phyloP scores from a whole-genome alignment of 2,113 vertebrate genomes.

The Mirza zaza region DNA sequence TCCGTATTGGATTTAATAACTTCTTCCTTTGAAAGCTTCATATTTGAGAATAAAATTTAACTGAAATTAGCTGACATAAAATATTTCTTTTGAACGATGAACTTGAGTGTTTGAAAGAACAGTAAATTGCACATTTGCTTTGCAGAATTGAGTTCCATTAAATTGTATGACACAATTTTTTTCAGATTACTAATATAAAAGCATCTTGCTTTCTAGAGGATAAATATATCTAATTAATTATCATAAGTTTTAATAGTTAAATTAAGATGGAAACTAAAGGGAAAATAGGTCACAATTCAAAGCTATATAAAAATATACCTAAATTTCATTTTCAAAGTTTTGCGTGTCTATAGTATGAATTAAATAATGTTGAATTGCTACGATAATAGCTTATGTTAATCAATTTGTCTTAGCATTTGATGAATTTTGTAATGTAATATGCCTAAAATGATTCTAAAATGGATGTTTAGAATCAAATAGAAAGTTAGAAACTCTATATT shows the following conservation, averaged over 20 bases:
- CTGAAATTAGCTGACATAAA: background rate
- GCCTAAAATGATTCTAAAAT: background rate
- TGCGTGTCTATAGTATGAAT: background rate
- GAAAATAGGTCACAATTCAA: background rate
- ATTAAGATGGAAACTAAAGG: background rate
- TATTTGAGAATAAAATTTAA: background rate
- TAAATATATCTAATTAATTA: background rate
- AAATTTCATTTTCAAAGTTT: background rate
- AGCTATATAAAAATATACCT: background rate
- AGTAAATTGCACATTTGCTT: background rate
- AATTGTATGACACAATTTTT: background rate
- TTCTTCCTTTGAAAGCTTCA: background rate
- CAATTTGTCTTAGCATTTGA: background rate
- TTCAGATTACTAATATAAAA: background rate
- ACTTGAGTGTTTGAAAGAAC: background rate
- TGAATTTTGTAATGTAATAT: background rate
- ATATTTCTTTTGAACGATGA: constrained; percentile 10
- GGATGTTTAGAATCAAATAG: background rate
- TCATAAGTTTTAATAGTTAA: background rate
- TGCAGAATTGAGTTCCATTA: background rate
- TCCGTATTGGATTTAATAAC: constrained; percentile 26
- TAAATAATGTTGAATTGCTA: background rate
- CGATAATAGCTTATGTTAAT: background rate
- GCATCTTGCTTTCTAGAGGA: background rate
- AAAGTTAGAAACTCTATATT: constrained; percentile 29